Evolutionary conservation across 2,888 invertebrate genomes (phyloP), one percentile per base, ranked within the genome.

Genomic region (Latrodectus hesperus): DNA sequence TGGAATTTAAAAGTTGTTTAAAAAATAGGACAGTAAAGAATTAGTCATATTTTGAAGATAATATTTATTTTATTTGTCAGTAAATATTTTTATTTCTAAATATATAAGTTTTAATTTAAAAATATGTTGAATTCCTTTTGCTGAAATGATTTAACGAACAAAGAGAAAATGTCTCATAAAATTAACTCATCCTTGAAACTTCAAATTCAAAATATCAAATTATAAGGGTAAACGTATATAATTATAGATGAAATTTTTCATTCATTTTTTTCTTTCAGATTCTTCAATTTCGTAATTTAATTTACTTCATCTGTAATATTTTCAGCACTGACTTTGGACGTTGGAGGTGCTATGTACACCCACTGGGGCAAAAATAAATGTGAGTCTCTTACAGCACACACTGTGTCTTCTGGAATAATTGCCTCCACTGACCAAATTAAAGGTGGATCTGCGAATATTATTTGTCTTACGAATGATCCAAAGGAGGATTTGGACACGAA

Each of bases 341-440:
- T 88, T 0, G 88, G 88, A 4, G 88, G 88, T 5, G 78, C 82
- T 5, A 77, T 65, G 22, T 88, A 77, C 53, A 72, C 51, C 12
- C 81, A 84, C 64, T 88, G 84, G 84, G 88, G 88, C 9, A 49
- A 26, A 26, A 51, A 26, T 1, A 51, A 64, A 9, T 88, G 88
- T 17, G 64, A 55, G 6, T n/a, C 51, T 6, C 12, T 8, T 3
- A 67, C 80, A 9, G 53, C 71, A 2, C 22, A 76, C 52, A 74
- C 67, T 14, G n/a, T 88, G 9, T 38, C 64, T 64, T 60, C 26
- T 38, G 88, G 88, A 0, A 73, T 85, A 22, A 17, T 78, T 38
- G 84, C 75, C 9, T 81, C 84, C 17, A 81, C 84, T 0, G 88
- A 88, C 49, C 60, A 68, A 26, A 52, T 71, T 10, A 81, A 81